Evolutionary conservation across 92 coral and sea anemone genomes (phyloP), one percentile per base, ranked within the genome.

Genomic region (Nematostella vectensis): DNA sequence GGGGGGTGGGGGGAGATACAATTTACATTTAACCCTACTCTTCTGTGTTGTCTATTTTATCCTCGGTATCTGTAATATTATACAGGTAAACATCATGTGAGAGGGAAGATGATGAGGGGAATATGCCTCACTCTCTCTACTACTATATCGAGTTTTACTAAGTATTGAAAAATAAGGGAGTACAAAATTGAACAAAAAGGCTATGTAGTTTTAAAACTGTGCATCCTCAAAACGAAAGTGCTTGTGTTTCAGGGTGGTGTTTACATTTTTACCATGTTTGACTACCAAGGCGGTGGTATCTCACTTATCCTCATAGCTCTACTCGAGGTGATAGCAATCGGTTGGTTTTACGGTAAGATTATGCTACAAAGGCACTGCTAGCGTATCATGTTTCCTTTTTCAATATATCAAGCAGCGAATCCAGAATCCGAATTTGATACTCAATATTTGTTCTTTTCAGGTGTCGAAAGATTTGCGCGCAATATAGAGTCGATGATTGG

Each of bases 401-500:
- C n/a, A n/a, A n/a, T n/a, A n/a, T n/a, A n/a, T n/a, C n/a, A n/a
- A n/a, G n/a, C n/a, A n/a, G n/a, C n/a, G n/a, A n/a, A n/a, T n/a
- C n/a, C n/a, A n/a, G n/a, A n/a, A n/a, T n/a, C n/a, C n/a, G n/a
- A n/a, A n/a, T n/a, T n/a, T n/a, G n/a, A n/a, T n/a, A n/a, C n/a
- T n/a, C n/a, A n/a, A n/a, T n/a, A n/a, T n/a, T n/a, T n/a, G n/a
- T n/a, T n/a, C 4, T 43, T 52, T 31, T 31, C 58, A 78, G 86
- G 86, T 26, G 72, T 44, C 11, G 86, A 72, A 39, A 68, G 56
- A 12, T 79, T 79, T 27, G 50, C 54, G 48, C 64, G 76, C 0
- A 81, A 89, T 44, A 81, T 89, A 17, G 95, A 89, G 56, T 55
- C 74, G 37, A 89, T 89, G 97, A 72, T 89, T 20, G 89, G 95